Percentiles rank a stretch among this genome's conserved stretches.
These are phyloP conservation scores for Seriola dumerili DNA, from an alignment of 2,113 vertebrate genomes.

Conservation along the genomic window DNA sequence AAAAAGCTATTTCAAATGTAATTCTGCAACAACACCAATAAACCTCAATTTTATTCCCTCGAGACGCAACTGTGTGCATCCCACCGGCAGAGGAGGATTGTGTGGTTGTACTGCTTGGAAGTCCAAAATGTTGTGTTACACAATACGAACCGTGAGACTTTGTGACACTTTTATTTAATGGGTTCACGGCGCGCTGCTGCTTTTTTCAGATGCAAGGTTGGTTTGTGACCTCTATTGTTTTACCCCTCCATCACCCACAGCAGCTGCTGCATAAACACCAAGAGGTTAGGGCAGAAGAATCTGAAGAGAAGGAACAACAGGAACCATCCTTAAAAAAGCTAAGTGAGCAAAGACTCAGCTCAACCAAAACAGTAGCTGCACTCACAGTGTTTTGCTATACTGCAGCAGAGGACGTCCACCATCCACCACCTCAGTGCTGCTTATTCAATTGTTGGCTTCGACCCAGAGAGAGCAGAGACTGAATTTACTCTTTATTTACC, in stretches of 20 bases:
- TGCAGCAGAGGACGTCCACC: neutral
- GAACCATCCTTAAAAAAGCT: neutral
- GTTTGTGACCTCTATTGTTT: neutral
- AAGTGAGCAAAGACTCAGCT: neutral
- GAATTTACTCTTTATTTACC: neutral
- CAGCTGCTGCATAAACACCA: neutral
- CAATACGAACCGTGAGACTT: neutral
- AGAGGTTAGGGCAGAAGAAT: neutral
- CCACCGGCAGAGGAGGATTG: slow-evolving; percentile 1
- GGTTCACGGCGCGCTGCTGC: neutral
- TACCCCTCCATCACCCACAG: neutral
- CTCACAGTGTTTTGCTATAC: neutral
- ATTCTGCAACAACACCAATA: slow-evolving; percentile 57
- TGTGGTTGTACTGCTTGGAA: slow-evolving; percentile 5
- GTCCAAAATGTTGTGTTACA: slow-evolving; percentile 5
- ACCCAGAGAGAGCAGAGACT: slow-evolving; percentile 4
- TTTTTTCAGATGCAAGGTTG: neutral
- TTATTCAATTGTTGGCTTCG: neutral
- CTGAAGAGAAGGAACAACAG: neutral
- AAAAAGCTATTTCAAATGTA: slow-evolving; percentile 67
- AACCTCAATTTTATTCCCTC: slow-evolving; percentile 35
- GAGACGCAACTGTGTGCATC: slow-evolving; percentile 26
- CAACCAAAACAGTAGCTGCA: neutral
- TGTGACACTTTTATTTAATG: neutral
- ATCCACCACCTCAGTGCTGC: neutral